Base-by-base conservation (phyloP, 2,888 invertebrate species). In the Herminia tarsipennalis region DNA sequence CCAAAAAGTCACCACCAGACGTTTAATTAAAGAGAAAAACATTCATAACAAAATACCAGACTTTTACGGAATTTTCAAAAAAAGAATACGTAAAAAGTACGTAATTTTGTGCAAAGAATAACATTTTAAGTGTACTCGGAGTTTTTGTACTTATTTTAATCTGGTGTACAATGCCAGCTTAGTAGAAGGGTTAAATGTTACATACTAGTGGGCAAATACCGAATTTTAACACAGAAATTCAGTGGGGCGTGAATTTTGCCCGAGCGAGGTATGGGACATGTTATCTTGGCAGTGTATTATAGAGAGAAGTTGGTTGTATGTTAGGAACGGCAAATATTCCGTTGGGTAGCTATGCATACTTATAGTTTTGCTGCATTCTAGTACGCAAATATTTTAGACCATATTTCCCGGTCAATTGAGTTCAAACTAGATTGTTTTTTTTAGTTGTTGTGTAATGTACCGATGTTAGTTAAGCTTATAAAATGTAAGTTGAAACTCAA, bases 21-120 rank as follows among this genome's bases (percentile, higher is more conserved):
- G 12, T 2, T 20, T 37, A 32, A 44, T 21, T 38, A 45, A 34
- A 34, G 34, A 14, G 17, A 27, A 17, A 8, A 17, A 21, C 27
- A 25, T 8, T 16, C 17, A 13, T 21, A 28, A 14, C 38, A 29
- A 28, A 27, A 20, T 27, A 4, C 9, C 12, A n/a, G 14, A n/a
- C n/a, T n/a, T n/a, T n/a, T n/a, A n/a, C n/a, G 14, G 2, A 18
- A 22, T 28, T 27, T 24, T 33, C 16, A 35, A 36, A 41, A 34
- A 10, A 56, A 59, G 66, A 62, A 56, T 64, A 54, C 64, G 57
- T 68, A 70, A 60, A 69, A 60, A 69, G 65, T 36, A 58, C 51
- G 64, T 58, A 57, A 56, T 69, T 70, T 62, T 59, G 48, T 51
- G 18, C 24, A 50, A 66, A 13, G 27, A 54, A 62, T 56, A 59